Evolutionary conservation across 2,797 vertebrate genomes (phyloP).

Genomic region (Perodicticus potto): DNA sequence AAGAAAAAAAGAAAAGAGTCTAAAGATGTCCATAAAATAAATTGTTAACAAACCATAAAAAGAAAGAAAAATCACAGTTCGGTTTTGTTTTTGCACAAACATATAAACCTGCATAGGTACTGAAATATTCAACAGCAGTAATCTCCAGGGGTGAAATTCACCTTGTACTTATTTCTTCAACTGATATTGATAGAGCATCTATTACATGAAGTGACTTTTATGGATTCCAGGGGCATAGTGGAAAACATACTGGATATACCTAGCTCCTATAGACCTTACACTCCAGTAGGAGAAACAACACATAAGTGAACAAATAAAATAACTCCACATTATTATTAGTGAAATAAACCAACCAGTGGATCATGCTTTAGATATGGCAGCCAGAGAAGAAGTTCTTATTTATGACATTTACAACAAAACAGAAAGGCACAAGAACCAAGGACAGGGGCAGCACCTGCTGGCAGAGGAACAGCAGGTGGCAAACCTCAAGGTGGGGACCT

Average conservation of each 20-base stretch:
- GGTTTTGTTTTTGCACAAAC: not conserved
- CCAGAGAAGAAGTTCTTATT: not conserved
- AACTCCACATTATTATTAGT: not conserved
- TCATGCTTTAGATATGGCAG: too few species aligned
- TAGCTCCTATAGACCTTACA: not conserved
- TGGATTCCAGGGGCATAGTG: not conserved
- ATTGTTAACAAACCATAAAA: not conserved
- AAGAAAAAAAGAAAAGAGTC: not conserved
- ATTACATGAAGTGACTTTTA: not conserved
- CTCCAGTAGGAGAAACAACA: not conserved
- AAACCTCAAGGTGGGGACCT: too few species aligned
- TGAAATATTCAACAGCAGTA: not conserved
- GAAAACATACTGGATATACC: not conserved
- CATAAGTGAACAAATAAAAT: constrained; percentile 16
- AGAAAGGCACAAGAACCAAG: not conserved
- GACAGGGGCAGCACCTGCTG: not conserved
- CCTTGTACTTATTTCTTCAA: not conserved
- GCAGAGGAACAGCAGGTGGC: not conserved
- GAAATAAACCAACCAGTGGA: not conserved
- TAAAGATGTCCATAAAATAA: constrained; percentile 5
- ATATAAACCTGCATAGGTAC: not conserved
- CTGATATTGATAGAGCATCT: not conserved
- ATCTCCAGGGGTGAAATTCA: not conserved
- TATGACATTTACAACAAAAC: not conserved
- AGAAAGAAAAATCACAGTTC: constrained; percentile 13